Conservation (phyloP, 2,797 vertebrate genomes). For the Fringilla coelebs region DNA sequence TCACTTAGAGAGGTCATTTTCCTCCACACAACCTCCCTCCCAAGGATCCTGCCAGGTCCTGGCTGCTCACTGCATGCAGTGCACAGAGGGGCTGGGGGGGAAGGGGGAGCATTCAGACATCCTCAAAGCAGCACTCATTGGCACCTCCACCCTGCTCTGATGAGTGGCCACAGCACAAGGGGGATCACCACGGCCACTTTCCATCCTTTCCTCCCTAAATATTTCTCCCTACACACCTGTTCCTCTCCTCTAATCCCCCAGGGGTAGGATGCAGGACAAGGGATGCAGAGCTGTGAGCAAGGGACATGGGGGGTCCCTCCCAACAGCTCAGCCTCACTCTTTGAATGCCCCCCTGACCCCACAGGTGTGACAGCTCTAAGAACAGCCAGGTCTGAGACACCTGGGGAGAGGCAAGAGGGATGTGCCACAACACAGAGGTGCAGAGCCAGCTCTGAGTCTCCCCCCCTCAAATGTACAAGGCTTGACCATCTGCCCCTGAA, state of each 20-base stretch:
- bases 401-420: neutral
- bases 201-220: neutral
- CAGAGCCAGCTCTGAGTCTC: neutral
- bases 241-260: accelerated
- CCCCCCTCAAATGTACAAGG: neutral
- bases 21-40: neutral
- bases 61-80: accelerated
- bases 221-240: neutral
- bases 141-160: accelerated
- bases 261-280: neutral
- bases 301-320: neutral
- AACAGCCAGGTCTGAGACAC: neutral
- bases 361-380: neutral
- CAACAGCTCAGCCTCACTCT: neutral
- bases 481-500: neutral
- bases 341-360: neutral
- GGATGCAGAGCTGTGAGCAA: neutral
- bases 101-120: neutral
- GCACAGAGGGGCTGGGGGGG: neutral
- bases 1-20: neutral
- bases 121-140: accelerated
- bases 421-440: neutral
- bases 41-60: neutral
- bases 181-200: neutral
- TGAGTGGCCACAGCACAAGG: neutral